phyloP scores from a whole-genome alignment of 2,888 invertebrate genomes.

The Leptinotarsa tumamoca region DNA sequence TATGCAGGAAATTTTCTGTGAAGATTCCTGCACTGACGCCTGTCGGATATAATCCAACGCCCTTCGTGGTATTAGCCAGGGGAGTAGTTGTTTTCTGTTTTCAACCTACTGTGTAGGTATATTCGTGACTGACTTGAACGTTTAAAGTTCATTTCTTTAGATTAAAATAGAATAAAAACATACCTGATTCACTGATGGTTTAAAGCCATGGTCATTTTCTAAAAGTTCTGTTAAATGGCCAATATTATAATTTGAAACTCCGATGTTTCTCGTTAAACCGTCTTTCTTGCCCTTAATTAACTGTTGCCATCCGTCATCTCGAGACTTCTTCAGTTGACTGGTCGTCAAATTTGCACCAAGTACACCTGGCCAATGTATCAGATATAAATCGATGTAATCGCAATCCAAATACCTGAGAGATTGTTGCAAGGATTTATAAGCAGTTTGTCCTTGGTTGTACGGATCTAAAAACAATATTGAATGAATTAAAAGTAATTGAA shows the following conservation, averaged over 20 bases:
- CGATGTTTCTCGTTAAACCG: conserved; percentile 76
- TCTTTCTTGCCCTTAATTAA: conserved; percentile 74
- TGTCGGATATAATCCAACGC: too few species aligned
- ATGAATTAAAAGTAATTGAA: background rate
- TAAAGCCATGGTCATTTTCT: conserved; percentile 67
- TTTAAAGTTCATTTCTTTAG: background rate
- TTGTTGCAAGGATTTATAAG: conserved; percentile 68
- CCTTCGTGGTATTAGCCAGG: too few species aligned
- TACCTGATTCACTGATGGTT: conserved; percentile 83
- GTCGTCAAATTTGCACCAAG: conserved; percentile 70
- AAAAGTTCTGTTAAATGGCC: conserved; percentile 77
- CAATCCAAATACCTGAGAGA: conserved; percentile 75
- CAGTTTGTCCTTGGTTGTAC: conserved; percentile 70
- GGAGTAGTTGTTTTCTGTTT: too few species aligned
- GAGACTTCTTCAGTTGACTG: conserved; percentile 69
- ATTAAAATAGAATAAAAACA: background rate
- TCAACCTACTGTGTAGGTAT: too few species aligned
- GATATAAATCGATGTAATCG: conserved; percentile 80
- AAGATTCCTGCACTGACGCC: too few species aligned
- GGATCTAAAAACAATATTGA: conserved; percentile 67
- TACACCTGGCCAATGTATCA: conserved; percentile 87
- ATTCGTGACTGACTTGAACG: too few species aligned
- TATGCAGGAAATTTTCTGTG: too few species aligned
- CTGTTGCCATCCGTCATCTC: conserved; percentile 77
- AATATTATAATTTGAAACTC: conserved; percentile 84